Evolutionary conservation across 2,797 vertebrate genomes (phyloP), one percentile per base, ranked within the genome.

Genomic region (Pseudopleuronectes americanus): DNA sequence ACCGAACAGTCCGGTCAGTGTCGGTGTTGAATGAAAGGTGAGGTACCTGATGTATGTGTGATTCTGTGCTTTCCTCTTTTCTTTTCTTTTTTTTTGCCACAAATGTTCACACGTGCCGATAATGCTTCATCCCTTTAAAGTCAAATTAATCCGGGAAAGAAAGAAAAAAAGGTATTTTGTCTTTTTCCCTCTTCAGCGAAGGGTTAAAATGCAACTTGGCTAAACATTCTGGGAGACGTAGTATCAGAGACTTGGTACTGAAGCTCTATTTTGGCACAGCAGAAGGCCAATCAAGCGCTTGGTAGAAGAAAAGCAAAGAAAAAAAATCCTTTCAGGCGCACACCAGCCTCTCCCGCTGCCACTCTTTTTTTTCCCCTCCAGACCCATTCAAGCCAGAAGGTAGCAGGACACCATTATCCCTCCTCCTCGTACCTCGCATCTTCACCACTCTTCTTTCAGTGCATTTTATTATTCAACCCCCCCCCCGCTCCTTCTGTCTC

Each of bases 161-260:
- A 16, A 41, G 17, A 17, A 54, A 83, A 43, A 57, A 60, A 3
- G 3, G 19, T 52, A 36, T 63, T 53, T 43, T 36, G 6, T 23
- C 4, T 7, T 51, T 41, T 70, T 69, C 60, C 85, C 74, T 26
- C 82, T 87, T 81, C 57, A 17, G 6, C 13, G 86, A 79, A 64
- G 84, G 83, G 81, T 51, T 70, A 41, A 74, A 81, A 82, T 84
- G 83, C 77, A 88, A 76, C 71, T 75, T 80, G 81, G 84, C 77
- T 64, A 69, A 79, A 90, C 84, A 90, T 87, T 90, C 72, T 71
- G 53, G 31, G 51, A 24, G 57, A 60, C 68, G 57, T 17, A 31
- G 57, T 57, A 68, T 57, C 68, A 77, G 85, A 83, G 82, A 79
- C 66, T 77, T 77, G 81, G 59, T 84, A 69, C 59, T 76, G 43